Conservation (phyloP, 2,888 invertebrate genomes). For the Sylvicola cinctus region DNA sequence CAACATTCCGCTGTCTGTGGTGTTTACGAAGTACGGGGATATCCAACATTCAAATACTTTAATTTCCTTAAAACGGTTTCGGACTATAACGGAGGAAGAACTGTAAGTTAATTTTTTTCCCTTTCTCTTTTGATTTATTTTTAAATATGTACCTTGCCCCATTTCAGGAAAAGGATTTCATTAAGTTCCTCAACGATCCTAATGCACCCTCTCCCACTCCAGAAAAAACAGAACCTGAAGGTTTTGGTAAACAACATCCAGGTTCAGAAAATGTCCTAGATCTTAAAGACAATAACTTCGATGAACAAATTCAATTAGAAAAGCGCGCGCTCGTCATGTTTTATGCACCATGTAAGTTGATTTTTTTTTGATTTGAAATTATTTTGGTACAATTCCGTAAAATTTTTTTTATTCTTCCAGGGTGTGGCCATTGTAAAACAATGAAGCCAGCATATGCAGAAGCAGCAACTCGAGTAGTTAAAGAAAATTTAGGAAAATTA, state of each 20-base stretch:
- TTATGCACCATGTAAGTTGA: conserved; percentile 63
- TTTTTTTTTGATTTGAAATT: conserved; percentile 1
- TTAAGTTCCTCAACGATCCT: conserved; percentile 36
- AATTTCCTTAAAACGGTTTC: conserved; percentile 49
- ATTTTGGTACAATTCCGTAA: conserved; percentile 12
- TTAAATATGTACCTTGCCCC: conserved; percentile 12
- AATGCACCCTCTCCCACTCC: conserved; percentile 12
- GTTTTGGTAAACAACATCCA: conserved; percentile 23
- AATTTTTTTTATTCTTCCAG: conserved; percentile 21
- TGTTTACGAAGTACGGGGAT: conserved; percentile 52
- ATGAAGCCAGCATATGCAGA: conserved; percentile 44
- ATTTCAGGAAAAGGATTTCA: conserved; percentile 41
- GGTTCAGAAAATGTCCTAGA: conserved; percentile 21
- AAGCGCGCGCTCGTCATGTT: conserved; percentile 69
- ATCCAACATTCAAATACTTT: conserved; percentile 73
- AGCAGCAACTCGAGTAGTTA: conserved; percentile 29
- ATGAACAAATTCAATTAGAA: conserved; percentile 46
- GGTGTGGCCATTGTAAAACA: conserved; percentile 51
- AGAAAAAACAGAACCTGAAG: conserved; percentile 15
- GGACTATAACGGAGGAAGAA: conserved; percentile 54
- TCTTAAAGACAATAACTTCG: conserved; percentile 44
- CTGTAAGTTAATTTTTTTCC: conserved; percentile 25
- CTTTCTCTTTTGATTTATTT: conserved; percentile 14
- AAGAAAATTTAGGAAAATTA: conserved; percentile 16
- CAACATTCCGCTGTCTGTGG: conserved; percentile 40